These are phyloP conservation scores for Tragelaphus strepsiceros DNA, from an alignment of 2,113 vertebrate genomes.

Conservation along the genomic window DNA sequence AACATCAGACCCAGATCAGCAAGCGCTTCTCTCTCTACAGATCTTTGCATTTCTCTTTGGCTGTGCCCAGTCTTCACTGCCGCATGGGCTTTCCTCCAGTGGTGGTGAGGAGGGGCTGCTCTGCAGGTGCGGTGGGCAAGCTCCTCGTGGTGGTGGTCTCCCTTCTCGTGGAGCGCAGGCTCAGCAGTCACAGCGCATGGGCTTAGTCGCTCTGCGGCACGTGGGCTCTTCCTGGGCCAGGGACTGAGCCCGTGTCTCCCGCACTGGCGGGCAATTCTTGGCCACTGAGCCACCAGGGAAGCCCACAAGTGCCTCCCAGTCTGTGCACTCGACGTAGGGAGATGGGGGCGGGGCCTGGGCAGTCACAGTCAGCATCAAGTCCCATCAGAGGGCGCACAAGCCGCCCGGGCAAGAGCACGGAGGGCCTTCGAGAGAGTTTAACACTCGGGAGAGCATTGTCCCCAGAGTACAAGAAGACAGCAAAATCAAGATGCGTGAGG, in stretches of 20 bases:
- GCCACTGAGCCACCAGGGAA: not conserved
- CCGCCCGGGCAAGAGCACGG: not conserved
- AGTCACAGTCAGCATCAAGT: not conserved
- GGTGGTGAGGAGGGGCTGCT: not conserved
- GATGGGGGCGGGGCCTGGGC: not conserved
- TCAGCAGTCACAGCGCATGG: not conserved
- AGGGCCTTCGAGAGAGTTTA: not conserved
- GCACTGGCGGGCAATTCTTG: not conserved
- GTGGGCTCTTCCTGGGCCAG: not conserved
- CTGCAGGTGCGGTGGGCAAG: not conserved
- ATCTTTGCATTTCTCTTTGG: not conserved
- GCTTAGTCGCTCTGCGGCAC: not conserved
- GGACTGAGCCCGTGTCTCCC: not conserved
- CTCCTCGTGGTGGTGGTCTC: not conserved
- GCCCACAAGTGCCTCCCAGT: not conserved
- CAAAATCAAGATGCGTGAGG: not conserved
- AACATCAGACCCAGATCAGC: not conserved
- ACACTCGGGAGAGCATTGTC: not conserved
- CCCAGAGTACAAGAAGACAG: not conserved
- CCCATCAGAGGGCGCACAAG: not conserved
- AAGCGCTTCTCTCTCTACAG: not conserved
- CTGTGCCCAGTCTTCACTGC: not conserved
- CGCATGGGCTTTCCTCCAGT: rapidly evolving
- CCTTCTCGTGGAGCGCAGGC: not conserved
- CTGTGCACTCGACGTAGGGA: not conserved